Evolutionary conservation across 2,888 invertebrate genomes (phyloP), one percentile per base, ranked within the genome.

Genomic region (Oeneis ivallda): DNA sequence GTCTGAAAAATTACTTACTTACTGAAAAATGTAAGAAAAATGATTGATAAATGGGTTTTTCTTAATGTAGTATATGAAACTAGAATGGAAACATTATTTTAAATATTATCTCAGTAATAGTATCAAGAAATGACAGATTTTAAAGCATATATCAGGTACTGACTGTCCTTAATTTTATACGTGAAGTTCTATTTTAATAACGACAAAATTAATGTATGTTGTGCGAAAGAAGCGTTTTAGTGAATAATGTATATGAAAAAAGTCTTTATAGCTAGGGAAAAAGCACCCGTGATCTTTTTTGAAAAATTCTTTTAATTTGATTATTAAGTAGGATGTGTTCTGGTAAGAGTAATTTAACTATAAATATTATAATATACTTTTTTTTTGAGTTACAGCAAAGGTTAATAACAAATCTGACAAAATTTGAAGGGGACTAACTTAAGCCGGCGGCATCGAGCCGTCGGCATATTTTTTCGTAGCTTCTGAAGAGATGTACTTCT

Each of bases 241-340:
- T 52, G 50, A 32, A 52, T 52, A 32, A 52, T 52, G 50, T 52
- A 4, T 7, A 32, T 52, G 50, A 52, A 52, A 49, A 47, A 17
- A 10, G 1, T 1, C n/a, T 43, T 4, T 41, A 41, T 10, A 41
- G 11, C 13, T 41, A 11, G 13, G 13, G 5, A 15, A 47, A 47
- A 47, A 9, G 15, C 2, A 47, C 45, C 7, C 17, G 9, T 17
- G 45, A 47, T 47, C 17, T 47, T 47, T 47, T 15, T 9, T 13
- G 43, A 15, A 15, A 45, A 45, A 45, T n/a, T 8, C n/a, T 15
- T n/a, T n/a, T n/a, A 15, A 15, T 17, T 47, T 47, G 7, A 9
- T 17, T 47, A 7, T 8, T n/a, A 45, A 15, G n/a, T 45, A 45
- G 45, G 15, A n/a, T n/a, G 43, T n/a, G 43, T 43, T 43, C 43